Base-by-base conservation (phyloP, 2,113 vertebrate genomes). In the Cinclus mexicanus region DNA sequence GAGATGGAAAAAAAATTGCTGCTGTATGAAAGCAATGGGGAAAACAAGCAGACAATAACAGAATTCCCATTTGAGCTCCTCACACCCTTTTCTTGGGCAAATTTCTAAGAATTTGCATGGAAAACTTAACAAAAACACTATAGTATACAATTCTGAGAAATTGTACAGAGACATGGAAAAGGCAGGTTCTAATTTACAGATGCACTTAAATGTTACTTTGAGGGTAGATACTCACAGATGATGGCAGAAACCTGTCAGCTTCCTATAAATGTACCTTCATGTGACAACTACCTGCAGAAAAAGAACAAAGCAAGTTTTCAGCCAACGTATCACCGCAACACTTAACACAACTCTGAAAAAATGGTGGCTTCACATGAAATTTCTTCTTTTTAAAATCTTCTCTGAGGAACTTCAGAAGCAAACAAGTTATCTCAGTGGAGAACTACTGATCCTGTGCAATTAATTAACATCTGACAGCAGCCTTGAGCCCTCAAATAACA, bases 161-260 rank as follows among this genome's bases (percentile, higher is more conserved):
- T 56, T 79, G 46, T 44, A 35, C 2, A 65, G 10, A 65, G 31
- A 57, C 33, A 50, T 3, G 12, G 25, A 79, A 93, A 95, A 39
- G 16, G 25, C 3, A 6, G 63, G 41, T 44, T 87, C 29, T 28
- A 33, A 15, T 19, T 78, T 35, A 56, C 3, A 82, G 46, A 39
- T 5, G 4, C 29, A 44, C 10, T 79, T 60, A 64, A 28, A 78
- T 15, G 9, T 47, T 63, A 61, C 39, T 61, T 71, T 39, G 37
- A 87, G 35, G 14, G n/a, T 42, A 67, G 37, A 35, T 85, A 95
- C 97, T 97, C 94, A 97, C 97, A 76, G 81, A 79, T 44, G 41
- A 67, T 8, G 46, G 26, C 28, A 84, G 53, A 64, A 29, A 60
- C 61, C 71, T 4, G 74, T 94, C 79, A 88, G 47, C 37, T 81